Percentiles rank a stretch among this genome's conserved stretches.
These are phyloP conservation scores for Dromius quadrimaculatus DNA, from an alignment of 2,888 invertebrate species.

Conservation along the genomic window DNA sequence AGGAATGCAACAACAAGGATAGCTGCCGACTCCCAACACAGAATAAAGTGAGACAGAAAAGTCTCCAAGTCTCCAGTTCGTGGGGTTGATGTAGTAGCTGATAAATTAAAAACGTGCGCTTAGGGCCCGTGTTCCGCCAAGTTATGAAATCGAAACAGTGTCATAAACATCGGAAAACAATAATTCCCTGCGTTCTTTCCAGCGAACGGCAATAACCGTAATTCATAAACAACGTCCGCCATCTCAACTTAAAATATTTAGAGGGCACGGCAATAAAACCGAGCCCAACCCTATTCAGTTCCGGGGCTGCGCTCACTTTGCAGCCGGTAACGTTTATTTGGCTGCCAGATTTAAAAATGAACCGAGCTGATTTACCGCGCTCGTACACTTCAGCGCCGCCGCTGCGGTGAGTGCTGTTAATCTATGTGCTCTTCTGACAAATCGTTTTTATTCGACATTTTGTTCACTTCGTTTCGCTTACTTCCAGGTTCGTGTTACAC, in stretches of 20 bases:
- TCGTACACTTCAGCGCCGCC: conserved; percentile 15
- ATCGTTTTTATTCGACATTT: conserved; percentile 15
- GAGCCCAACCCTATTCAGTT: not conserved
- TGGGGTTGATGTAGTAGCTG: conserved; percentile 64
- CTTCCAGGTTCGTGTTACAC: too few species aligned
- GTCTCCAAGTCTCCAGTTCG: conserved; percentile 61
- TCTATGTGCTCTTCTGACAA: conserved; percentile 18
- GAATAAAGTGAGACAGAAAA: conserved; percentile 12
- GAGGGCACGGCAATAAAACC: conserved; percentile 42
- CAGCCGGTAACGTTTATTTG: conserved; percentile 29
- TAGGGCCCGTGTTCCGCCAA: conserved; percentile 63
- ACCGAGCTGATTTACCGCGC: conserved; percentile 26
- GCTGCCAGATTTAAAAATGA: conserved; percentile 41
- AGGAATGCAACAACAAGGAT: conserved; percentile 62
- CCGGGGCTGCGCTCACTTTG: conserved; percentile 2
- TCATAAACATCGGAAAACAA: conserved; percentile 69
- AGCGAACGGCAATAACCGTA: conserved; percentile 60
- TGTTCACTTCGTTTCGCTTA: too few species aligned
- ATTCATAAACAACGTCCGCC: conserved; percentile 59
- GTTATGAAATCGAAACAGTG: conserved; percentile 69
- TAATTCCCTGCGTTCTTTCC: conserved; percentile 63
- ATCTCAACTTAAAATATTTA: conserved; percentile 52
- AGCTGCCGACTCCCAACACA: not conserved
- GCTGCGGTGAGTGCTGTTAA: conserved; percentile 21
- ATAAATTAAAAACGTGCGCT: conserved; percentile 69